phyloP scores from a whole-genome alignment of 2,113 vertebrate genomes.

The Xiphophorus hellerii region DNA sequence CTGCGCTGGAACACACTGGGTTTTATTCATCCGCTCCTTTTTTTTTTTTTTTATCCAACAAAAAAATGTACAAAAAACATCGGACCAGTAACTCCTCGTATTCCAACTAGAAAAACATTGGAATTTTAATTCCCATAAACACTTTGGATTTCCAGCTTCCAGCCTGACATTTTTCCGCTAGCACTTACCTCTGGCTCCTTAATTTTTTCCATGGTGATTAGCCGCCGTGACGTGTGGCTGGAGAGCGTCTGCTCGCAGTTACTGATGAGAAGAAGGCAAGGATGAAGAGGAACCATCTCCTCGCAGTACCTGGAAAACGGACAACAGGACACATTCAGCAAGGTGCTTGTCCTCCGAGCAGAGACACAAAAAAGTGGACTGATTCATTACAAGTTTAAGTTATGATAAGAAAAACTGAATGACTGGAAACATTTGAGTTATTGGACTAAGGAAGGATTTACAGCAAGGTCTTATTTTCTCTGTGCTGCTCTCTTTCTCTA shows the following conservation, averaged over 20 bases:
- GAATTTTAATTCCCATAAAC: too few relatives aligned
- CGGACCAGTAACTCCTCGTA: background rate
- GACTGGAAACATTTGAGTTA: background rate
- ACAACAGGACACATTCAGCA: conserved; percentile 3
- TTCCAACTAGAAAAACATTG: too few relatives aligned
- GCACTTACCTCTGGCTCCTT: conserved; percentile 89
- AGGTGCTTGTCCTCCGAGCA: conserved; percentile 3
- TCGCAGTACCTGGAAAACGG: conserved; percentile 86
- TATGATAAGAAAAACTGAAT: background rate
- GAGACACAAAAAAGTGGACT: background rate
- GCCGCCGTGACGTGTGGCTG: conserved; percentile 91
- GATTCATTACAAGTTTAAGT: background rate
- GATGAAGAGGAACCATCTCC: conserved; percentile 90
- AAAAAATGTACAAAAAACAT: background rate
- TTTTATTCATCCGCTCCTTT: background rate
- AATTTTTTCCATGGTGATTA: conserved; percentile 98
- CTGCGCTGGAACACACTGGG: background rate
- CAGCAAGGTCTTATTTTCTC: background rate
- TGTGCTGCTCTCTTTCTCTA: conserved; percentile 9
- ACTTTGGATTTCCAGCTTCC: background rate
- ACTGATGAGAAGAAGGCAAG: conserved; percentile 91
- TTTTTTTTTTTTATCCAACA: too few relatives aligned
- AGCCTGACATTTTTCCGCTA: background rate
- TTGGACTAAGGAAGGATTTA: background rate
- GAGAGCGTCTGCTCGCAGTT: conserved; percentile 97